Percentiles rank a stretch among this genome's conserved stretches.
These are phyloP conservation scores for Sarcophaga rosellei DNA, from an alignment of 2,888 invertebrate species.

Conservation along the genomic window DNA sequence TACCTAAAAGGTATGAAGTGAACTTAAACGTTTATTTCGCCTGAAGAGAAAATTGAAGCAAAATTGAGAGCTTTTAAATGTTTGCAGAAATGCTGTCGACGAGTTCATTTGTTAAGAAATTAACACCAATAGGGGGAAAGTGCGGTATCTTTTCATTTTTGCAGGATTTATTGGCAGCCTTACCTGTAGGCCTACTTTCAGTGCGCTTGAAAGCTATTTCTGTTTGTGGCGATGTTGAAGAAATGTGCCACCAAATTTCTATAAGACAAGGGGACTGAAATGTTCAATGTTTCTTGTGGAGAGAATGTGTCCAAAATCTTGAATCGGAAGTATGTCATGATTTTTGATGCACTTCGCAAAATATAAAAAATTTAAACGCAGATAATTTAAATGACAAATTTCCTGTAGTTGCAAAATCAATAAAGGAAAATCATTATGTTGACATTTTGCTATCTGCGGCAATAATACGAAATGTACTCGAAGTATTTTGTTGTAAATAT, in stretches of 20 bases:
- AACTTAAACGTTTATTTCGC: no score
- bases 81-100: background rate
- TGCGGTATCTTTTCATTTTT: slow-evolving; percentile 72
- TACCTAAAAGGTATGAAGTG: background rate
- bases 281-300: slow-evolving; percentile 52
- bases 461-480: no score
- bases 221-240: slow-evolving; percentile 62
- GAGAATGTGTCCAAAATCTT: slow-evolving; percentile 6
- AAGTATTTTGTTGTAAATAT: no score
- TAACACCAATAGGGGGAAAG: slow-evolving; percentile 10
- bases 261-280: slow-evolving; percentile 40
- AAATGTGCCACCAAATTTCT: slow-evolving; percentile 62
- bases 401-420: slow-evolving; percentile 20
- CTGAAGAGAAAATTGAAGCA: no score
- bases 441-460: no score
- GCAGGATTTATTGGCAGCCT: slow-evolving; percentile 53
- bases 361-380: slow-evolving; percentile 34
- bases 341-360: slow-evolving; percentile 43
- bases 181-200: slow-evolving; percentile 59
- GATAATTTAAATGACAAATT: slow-evolving; percentile 16
- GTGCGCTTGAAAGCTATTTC: slow-evolving; percentile 55
- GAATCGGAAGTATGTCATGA: slow-evolving; percentile 40
- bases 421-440: slow-evolving; percentile 36
- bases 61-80: background rate
- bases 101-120: background rate